A percentile compares a stretch with the other conserved stretches of the same genome.
Evolutionary conservation across 2,797 vertebrate species (phyloP).

Genomic region (Adelosebastes latens): DNA sequence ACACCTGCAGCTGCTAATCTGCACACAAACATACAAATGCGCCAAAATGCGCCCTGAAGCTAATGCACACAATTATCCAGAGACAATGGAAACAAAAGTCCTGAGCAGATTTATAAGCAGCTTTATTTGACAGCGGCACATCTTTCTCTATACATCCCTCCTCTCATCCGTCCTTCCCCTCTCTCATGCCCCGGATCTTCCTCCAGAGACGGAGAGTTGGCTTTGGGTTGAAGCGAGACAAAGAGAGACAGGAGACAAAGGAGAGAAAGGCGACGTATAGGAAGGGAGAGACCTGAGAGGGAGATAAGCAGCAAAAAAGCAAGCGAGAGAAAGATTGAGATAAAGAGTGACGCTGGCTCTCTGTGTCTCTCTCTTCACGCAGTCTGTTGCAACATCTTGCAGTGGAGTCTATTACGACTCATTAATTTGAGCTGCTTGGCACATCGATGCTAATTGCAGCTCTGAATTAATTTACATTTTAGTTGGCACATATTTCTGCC

Average conservation of each 20-base stretch:
- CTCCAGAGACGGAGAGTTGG: neutral
- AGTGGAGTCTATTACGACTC: constrained; percentile 44
- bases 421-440: constrained; percentile 51
- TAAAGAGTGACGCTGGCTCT: constrained; percentile 7
- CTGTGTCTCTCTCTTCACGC: neutral
- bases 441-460: constrained; percentile 43
- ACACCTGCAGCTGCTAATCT: constrained; percentile 51
- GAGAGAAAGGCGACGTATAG: neutral
- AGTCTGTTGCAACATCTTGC: constrained; percentile 32
- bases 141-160: neutral
- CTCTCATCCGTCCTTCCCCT: neutral
- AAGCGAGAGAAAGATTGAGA: neutral
- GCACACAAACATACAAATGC: constrained; percentile 16
- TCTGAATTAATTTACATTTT: constrained; percentile 55
- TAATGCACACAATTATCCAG: constrained; percentile 36
- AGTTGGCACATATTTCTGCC: constrained; percentile 21
- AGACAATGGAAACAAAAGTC: constrained; percentile 37
- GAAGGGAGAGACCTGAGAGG: neutral
- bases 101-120: constrained; percentile 35
- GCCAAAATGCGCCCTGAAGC: constrained; percentile 2
- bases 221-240: constrained; percentile 11
- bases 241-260: neutral
- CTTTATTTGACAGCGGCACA: constrained; percentile 28
- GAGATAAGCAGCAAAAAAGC: constrained; percentile 11
- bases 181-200: constrained; percentile 7